phyloP scores from a whole-genome alignment of 2,113 vertebrate genomes.

The Nipponia nippon region DNA sequence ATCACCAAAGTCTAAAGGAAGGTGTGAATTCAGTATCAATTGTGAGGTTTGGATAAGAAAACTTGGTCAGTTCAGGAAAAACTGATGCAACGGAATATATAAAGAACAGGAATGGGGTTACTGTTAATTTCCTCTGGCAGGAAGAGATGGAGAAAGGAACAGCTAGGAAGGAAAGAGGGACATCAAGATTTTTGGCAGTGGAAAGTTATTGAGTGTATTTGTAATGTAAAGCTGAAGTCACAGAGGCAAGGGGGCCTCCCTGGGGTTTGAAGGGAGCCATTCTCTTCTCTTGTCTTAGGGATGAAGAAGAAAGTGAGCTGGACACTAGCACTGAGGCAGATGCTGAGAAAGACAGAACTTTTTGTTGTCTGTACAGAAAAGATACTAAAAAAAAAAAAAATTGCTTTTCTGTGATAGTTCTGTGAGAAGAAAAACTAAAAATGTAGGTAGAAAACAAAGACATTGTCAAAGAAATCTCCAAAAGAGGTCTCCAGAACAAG shows the following conservation, averaged over 20 bases:
- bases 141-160: not conserved
- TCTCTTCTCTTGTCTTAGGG: not conserved
- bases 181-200: not conserved
- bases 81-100: not conserved
- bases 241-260: not conserved
- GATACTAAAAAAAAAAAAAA: not conserved
- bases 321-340: not conserved
- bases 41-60: not conserved
- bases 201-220: not conserved
- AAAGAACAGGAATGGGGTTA: not conserved
- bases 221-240: not conserved
- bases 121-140: conserved; percentile 1
- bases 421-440: not conserved
- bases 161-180: not conserved
- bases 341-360: not conserved
- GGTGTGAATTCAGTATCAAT: not conserved
- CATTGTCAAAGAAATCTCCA: not conserved
- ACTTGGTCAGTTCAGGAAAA: not conserved
- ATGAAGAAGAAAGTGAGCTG: not conserved
- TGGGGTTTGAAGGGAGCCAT: not conserved
- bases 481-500: not conserved
- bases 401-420: not conserved
- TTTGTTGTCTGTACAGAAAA: not conserved
- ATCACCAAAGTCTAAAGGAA: not conserved
- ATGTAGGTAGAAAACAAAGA: not conserved